Base-by-base conservation (phyloP, 2,113 vertebrate genomes). In the Hystrix brachyura region DNA sequence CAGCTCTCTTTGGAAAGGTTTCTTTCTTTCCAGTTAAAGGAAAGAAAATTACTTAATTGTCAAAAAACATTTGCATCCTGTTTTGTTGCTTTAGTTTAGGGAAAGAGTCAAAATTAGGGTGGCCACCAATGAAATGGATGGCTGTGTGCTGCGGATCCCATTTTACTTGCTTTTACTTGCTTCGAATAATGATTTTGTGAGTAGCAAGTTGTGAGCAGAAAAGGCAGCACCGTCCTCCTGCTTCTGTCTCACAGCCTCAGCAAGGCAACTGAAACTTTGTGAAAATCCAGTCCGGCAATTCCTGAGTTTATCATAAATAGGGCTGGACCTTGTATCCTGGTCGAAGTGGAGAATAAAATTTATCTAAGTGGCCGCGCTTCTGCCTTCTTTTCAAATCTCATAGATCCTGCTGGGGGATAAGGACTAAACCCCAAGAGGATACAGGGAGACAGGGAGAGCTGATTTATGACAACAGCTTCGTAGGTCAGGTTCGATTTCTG, bases 71-170 rank as follows among this genome's bases (percentile, higher is more conserved):
- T 80, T 79, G 23, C 55, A 48, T 27, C 84, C 5, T 38, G 3
- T 65, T 86, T 82, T 83, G 11, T 71, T 92, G 14, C 60, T 79
- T 84, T 76, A 53, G 71, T 90, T 96, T 83, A 48, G n/a, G 25
- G 23, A 74, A 53, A 29, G 11, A 91, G 19, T 74, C 14, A 94
- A 92, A 91, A 87, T 57, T 76, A 79, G 13, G 7, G 1, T 87
- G 32, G 51, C 51, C 43, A 53, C 78, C 62, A 67, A 2, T 43
- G 51, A 86, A 64, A 90, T 81, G 62, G 19, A 71, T 82, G 18
- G 6, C 43, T 80, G 10, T 43, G n/a, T 48, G 51, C 8, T 81
- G 34, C 81, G 46, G 19, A 62, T 74, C 34, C 5, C 60, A n/a
- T 67, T 96, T 91, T 46, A 38, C 34, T 32, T 69, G 53, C 51